A percentile compares a stretch with the other conserved stretches of the same genome.
Conservation (phyloP, 2,888 invertebrate species). For the Graphium colonna region DNA sequence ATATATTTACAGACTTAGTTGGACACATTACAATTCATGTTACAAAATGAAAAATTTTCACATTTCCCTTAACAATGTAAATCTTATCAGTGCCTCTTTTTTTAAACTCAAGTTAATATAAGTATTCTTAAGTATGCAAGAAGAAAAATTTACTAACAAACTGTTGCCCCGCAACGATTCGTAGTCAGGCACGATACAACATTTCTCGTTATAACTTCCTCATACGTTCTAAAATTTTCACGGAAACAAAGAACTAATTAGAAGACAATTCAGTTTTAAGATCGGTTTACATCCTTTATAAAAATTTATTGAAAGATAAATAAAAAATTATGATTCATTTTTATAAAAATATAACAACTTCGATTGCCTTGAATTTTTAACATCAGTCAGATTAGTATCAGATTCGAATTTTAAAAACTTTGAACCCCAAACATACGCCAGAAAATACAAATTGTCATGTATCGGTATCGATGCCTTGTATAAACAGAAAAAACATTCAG, state of each 20-base stretch:
- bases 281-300: not conserved
- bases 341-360: no score
- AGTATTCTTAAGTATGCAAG: not conserved
- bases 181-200: not conserved
- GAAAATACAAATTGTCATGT: no score
- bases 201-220: not conserved
- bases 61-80: not conserved
- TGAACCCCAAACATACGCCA: no score
- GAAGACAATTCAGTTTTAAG: no score
- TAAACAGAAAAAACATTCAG: no score
- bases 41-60: no score
- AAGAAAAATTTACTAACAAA: constrained; percentile 12
- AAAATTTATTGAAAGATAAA: no score
- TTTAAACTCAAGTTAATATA: not conserved
- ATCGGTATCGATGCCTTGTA: no score
- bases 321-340: not conserved
- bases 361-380: no score
- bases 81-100: not conserved
- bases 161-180: constrained; percentile 13
- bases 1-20: constrained; percentile 13
- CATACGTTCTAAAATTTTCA: not conserved
- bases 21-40: not conserved
- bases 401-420: no score
- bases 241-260: no score
- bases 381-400: no score